Evolutionary conservation across 2,888 invertebrate species (phyloP).

Genomic region (Phaonia tiefii): DNA sequence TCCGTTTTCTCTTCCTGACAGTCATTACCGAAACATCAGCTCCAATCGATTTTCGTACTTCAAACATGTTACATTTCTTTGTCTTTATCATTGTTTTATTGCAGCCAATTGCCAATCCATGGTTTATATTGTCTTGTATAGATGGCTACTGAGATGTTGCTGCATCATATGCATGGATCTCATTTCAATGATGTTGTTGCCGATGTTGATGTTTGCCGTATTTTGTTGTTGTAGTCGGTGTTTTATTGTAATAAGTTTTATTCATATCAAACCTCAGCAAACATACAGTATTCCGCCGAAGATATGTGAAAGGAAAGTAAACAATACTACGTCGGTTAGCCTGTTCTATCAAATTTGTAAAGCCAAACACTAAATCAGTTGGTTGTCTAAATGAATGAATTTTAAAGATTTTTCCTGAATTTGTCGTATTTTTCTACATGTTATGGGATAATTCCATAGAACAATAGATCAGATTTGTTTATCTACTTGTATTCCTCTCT

Average conservation of each 20-base stretch:
- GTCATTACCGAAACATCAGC: not conserved
- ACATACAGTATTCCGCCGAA: too few relatives aligned
- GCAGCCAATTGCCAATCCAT: not conserved
- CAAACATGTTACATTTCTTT: constrained; percentile 44
- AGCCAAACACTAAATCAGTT: too few relatives aligned
- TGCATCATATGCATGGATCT: constrained; percentile 11
- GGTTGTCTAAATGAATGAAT: too few relatives aligned
- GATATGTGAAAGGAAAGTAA: too few relatives aligned
- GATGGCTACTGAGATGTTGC: not conserved
- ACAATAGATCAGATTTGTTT: too few relatives aligned
- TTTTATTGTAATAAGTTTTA: not conserved
- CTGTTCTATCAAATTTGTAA: too few relatives aligned
- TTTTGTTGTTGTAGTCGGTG: not conserved
- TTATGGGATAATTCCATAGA: too few relatives aligned
- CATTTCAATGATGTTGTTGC: not conserved
- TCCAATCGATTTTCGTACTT: constrained; percentile 33
- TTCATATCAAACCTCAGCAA: not conserved
- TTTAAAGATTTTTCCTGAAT: too few relatives aligned
- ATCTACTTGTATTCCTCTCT: too few relatives aligned
- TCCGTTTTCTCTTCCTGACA: not conserved
- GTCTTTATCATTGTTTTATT: constrained; percentile 30
- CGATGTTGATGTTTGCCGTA: not conserved
- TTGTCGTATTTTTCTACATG: too few relatives aligned
- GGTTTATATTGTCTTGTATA: not conserved
- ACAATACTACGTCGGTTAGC: too few relatives aligned